phyloP scores from a whole-genome alignment of 2,888 invertebrate genomes.

The Drosophila gaucha region DNA sequence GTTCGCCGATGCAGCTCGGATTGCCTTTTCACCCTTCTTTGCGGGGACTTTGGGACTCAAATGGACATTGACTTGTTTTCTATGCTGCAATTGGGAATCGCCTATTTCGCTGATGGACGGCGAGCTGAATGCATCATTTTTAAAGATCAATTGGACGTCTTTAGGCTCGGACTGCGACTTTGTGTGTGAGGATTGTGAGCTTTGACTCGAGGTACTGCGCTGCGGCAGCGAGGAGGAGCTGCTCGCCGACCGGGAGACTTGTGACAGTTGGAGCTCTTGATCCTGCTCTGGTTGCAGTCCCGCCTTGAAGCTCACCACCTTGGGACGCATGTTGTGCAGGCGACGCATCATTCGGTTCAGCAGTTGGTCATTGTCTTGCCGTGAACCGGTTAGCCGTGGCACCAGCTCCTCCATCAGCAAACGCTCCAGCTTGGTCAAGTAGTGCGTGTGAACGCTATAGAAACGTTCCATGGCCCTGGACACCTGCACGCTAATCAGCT shows the following conservation, averaged over 20 bases:
- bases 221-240: neutral
- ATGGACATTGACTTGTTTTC: neutral
- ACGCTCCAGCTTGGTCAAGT: neutral
- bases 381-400: neutral
- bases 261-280: fast-evolving
- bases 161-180: neutral
- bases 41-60: neutral
- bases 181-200: neutral
- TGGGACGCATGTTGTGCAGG: neutral
- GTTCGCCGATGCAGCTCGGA: neutral
- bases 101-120: too few species aligned
- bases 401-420: conserved; percentile 3
- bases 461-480: neutral
- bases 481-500: neutral
- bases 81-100: neutral
- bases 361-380: neutral
- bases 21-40: neutral
- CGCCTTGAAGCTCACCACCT: neutral
- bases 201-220: neutral
- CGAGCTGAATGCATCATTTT: neutral
- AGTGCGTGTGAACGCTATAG: neutral
- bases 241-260: neutral
- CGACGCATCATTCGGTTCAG: neutral
- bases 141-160: neutral
- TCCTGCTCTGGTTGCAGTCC: neutral